phyloP scores from a whole-genome alignment of 2,888 invertebrate species.

The Ctena decussata region DNA sequence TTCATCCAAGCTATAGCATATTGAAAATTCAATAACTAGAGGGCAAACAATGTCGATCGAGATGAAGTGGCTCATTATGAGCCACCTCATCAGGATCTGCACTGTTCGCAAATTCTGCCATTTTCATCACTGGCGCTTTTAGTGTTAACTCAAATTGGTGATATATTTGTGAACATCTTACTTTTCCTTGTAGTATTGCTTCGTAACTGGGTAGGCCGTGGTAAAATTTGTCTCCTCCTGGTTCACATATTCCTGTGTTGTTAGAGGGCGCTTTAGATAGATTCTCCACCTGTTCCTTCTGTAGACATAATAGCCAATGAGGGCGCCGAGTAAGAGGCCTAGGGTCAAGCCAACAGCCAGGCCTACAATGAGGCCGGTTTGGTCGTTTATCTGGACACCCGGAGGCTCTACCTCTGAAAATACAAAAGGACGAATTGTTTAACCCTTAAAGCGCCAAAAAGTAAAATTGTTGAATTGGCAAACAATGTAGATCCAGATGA shows the following conservation, averaged over 20 bases:
- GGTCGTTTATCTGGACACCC: conserved; percentile 23
- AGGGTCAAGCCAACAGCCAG: conserved; percentile 57
- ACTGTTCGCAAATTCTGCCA: no score
- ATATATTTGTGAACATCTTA: conserved; percentile 17
- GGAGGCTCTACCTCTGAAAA: conserved; percentile 7
- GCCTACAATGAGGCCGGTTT: conserved; percentile 65
- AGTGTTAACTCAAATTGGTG: no score
- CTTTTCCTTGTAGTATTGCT: conserved; percentile 67
- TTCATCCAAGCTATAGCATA: no score
- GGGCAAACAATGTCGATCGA: no score
- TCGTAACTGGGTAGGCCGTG: conserved; percentile 67
- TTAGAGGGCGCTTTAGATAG: conserved; percentile 64
- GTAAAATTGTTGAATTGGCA: no score
- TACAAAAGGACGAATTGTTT: no score
- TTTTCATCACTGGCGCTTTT: no score
- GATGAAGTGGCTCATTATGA: no score
- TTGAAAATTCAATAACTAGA: no score
- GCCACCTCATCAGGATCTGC: no score
- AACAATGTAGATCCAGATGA: no score
- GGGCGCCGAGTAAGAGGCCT: conserved; percentile 24
- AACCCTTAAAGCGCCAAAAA: no score
- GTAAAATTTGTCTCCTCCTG: conserved; percentile 43
- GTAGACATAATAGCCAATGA: conserved; percentile 59
- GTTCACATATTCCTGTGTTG: conserved; percentile 51
- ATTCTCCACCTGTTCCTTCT: conserved; percentile 65